Base-by-base conservation (phyloP, 2,888 invertebrate species). In the Agrenia bidenticulata region DNA sequence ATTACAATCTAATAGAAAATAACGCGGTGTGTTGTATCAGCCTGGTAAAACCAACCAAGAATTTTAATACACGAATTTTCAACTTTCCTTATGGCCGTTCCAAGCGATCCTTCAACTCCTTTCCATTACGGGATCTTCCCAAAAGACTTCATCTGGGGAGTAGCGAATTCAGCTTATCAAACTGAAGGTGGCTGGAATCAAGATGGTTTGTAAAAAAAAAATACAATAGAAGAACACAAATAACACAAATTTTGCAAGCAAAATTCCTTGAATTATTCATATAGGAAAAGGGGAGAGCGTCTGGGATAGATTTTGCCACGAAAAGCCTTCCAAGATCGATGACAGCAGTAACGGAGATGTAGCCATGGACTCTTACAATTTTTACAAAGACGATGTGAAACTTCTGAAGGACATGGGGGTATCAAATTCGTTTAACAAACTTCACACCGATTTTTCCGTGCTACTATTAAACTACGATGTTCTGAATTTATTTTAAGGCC, bases 341-440 rank as follows among this genome's bases (percentile, higher is more conserved):
- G 71, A 74, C 39, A 53, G 67, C 11, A 61, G 51, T 21, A 65
- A 57, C 13, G 70, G 67, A 11, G 42, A 64, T 17, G 61, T 53
- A 37, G 64, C 73, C 13, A 80, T 81, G 69, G 81, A 82, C 70
- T 80, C 80, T 56, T 81, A 81, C 73, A 78, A 81, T 73, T 78
- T 77, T 51, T 81, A 79, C 73, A 78, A 78, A 66, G 79, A 80
- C 53, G 83, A 83, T 72, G 79, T 82, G 1, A 70, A 78, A 51
- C 77, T 81, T 51, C 69, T 82, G 55, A 80, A 79, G 63, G 65
- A 75, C 9, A 75, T 81, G n/a, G 80, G 80, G 61, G 80, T 80
- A 58, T 53, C 69, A n/a, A 17, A 45, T 5, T 32, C 23, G 7
- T 54, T 9, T 58, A 13, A 9, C 1, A 2, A 2, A 2, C n/a